A percentile compares a stretch with the other conserved stretches of the same genome.
Evolutionary conservation across 2,797 vertebrate species (phyloP).

Genomic region (Chaetophractus vellerosus): DNA sequence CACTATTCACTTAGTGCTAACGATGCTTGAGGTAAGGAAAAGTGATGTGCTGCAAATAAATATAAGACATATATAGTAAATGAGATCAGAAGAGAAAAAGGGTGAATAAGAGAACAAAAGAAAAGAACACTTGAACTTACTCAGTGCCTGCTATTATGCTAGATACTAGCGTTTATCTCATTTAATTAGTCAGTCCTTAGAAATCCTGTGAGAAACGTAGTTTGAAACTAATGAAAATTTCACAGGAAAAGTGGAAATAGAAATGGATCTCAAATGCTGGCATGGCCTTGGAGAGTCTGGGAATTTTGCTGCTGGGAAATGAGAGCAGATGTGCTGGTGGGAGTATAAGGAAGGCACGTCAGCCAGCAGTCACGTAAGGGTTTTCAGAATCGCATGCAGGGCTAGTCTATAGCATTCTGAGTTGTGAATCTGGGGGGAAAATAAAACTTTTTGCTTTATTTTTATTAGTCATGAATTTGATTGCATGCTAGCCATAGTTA

Average conservation of each 20-base stretch:
- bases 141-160: not conserved
- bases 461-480: not conserved
- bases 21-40: not conserved
- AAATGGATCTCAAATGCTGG: not conserved
- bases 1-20: not conserved
- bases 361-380: not conserved
- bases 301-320: not conserved
- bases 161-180: not conserved
- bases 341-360: not conserved
- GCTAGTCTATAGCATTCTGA: not conserved
- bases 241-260: not conserved
- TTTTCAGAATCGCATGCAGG: not conserved
- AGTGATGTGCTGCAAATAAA: not conserved
- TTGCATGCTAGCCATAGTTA: not conserved
- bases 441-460: not conserved
- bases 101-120: not conserved
- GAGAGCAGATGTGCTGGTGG: not conserved
- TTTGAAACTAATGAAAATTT: constrained; percentile 42
- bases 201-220: not conserved
- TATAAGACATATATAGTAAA: not conserved
- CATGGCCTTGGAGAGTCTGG: not conserved
- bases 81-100: not conserved
- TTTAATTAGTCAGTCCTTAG: not conserved
- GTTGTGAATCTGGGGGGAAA: not conserved
- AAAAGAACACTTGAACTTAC: not conserved